A percentile compares a stretch with the other conserved stretches of the same genome.
Evolutionary conservation across 2,797 vertebrate genomes (phyloP).

Genomic region (Labeo calbasu): DNA sequence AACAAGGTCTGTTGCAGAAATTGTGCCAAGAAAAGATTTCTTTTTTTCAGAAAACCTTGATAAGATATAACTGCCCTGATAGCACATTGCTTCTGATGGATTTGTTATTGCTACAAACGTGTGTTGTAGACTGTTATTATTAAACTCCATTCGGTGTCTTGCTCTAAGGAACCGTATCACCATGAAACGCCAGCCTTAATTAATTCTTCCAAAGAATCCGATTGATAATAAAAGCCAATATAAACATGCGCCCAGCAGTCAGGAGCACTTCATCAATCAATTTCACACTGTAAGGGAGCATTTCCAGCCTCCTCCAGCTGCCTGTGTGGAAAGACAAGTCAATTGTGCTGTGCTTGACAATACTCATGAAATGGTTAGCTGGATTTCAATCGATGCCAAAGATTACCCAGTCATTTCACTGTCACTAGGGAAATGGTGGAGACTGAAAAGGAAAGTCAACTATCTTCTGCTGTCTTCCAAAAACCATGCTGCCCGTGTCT

Average conservation of each 20-base stretch:
- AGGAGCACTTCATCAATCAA: slow-evolving; percentile 58
- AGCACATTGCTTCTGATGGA: slow-evolving; percentile 6
- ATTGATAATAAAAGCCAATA: slow-evolving; percentile 59
- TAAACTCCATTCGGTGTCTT: slow-evolving; percentile 21
- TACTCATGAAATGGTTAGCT: slow-evolving; percentile 60
- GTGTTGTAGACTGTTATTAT: slow-evolving; percentile 21
- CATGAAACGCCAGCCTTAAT: slow-evolving; percentile 31
- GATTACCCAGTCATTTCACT: slow-evolving; percentile 60
- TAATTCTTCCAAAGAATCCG: slow-evolving; percentile 44
- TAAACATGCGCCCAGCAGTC: slow-evolving; percentile 54
- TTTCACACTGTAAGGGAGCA: slow-evolving; percentile 46
- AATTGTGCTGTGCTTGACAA: slow-evolving; percentile 60
- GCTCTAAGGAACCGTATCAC: slow-evolving; percentile 20
- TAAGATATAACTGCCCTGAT: neutral
- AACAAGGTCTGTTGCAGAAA: slow-evolving; percentile 19
- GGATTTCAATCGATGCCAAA: slow-evolving; percentile 59
- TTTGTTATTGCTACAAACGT: slow-evolving; percentile 3
- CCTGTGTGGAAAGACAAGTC: slow-evolving; percentile 54
- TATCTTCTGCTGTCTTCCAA: slow-evolving; percentile 6
- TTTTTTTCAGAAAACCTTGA: neutral
- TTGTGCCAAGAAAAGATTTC: neutral
- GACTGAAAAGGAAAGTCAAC: slow-evolving; percentile 25
- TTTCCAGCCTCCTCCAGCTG: slow-evolving; percentile 36
- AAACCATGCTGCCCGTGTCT: neutral
- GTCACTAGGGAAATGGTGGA: slow-evolving; percentile 40